Evolutionary conservation across 1,140 invertebrate genomes (phyloP).

Genomic region (Drosophila kohkoa): DNA sequence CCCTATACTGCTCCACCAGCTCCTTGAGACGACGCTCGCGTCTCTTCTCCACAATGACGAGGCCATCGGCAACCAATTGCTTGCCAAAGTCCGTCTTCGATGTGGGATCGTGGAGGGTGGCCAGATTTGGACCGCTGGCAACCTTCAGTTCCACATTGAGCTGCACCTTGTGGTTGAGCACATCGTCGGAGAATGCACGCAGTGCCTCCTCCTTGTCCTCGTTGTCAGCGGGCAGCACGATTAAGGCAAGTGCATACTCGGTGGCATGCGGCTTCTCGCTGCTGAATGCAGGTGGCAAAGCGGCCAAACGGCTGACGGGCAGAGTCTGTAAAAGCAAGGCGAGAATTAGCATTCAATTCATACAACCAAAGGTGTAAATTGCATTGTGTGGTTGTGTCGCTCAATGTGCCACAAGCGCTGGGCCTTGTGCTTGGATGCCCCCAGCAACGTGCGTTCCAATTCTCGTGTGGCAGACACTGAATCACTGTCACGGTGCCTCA

Average conservation of each 20-base stretch:
- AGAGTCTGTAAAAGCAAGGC: conserved; percentile 75
- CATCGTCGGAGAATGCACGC: conserved; percentile 89
- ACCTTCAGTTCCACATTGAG: conserved; percentile 90
- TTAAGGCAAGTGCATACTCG: conserved; percentile 94
- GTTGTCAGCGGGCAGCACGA: conserved; percentile 93
- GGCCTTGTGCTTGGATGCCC: conserved; percentile 45
- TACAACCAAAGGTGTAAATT: background rate
- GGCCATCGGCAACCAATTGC: conserved; percentile 93
- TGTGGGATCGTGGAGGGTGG: conserved; percentile 90
- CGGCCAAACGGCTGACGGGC: conserved; percentile 88
- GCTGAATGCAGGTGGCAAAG: conserved; percentile 92
- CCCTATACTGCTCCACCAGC: conserved; percentile 92
- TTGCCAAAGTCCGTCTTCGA: conserved; percentile 94
- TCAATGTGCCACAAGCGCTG: conserved; percentile 26
- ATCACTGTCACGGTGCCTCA: conserved; percentile 28
- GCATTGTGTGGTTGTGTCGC: conserved; percentile 45
- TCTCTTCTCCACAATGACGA: conserved; percentile 92
- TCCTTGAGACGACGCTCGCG: conserved; percentile 93
- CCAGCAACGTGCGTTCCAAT: conserved; percentile 48
- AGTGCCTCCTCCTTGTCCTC: conserved; percentile 92
- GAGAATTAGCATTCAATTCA: background rate
- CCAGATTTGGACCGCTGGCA: conserved; percentile 86
- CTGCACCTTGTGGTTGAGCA: conserved; percentile 89
- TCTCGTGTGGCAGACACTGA: conserved; percentile 4
- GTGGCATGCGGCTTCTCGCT: conserved; percentile 92